Conservation (phyloP, 2,888 invertebrate species). For the Eurytoma adleriae region DNA sequence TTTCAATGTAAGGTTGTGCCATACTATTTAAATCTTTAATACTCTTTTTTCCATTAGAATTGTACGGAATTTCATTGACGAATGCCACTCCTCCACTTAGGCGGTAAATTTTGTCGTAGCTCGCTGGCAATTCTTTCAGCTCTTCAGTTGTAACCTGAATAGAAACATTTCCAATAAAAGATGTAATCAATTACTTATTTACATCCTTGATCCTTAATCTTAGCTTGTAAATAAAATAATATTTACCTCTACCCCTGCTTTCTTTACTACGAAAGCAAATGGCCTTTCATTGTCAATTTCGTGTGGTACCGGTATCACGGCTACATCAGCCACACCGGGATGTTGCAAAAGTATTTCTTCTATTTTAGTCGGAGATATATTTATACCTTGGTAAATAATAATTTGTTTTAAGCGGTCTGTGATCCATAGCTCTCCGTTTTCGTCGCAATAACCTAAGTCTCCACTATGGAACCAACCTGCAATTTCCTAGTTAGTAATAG, state of each 20-base stretch:
- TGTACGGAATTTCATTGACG: constrained; percentile 63
- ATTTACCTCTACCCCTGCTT: constrained; percentile 58
- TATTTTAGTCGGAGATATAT: too few species aligned
- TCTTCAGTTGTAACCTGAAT: constrained; percentile 67
- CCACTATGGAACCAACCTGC: constrained; percentile 71
- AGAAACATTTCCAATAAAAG: too few species aligned
- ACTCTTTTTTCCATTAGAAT: constrained; percentile 64
- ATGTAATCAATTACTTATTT: too few species aligned
- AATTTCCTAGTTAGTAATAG: too few species aligned
- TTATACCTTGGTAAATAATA: too few species aligned
- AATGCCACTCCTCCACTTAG: constrained; percentile 68
- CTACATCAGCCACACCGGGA: constrained; percentile 66
- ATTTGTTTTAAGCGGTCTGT: constrained; percentile 68
- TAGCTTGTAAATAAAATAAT: too few species aligned
- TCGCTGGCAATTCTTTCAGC: constrained; percentile 61
- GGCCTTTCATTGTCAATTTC: constrained; percentile 66
- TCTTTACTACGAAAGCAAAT: constrained; percentile 66
- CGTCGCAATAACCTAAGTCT: constrained; percentile 68
- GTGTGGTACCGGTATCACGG: constrained; percentile 66
- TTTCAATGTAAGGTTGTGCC: constrained; percentile 25
- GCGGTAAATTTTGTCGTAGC: constrained; percentile 60
- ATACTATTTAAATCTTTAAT: constrained; percentile 33
- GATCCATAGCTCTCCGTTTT: constrained; percentile 65
- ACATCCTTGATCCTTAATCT: too few species aligned
- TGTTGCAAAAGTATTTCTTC: constrained; percentile 65